A percentile compares a stretch with the other conserved stretches of the same genome.
These are phyloP conservation scores for Antigone vipio DNA, from an alignment of 2,113 vertebrate genomes.

Conservation along the genomic window DNA sequence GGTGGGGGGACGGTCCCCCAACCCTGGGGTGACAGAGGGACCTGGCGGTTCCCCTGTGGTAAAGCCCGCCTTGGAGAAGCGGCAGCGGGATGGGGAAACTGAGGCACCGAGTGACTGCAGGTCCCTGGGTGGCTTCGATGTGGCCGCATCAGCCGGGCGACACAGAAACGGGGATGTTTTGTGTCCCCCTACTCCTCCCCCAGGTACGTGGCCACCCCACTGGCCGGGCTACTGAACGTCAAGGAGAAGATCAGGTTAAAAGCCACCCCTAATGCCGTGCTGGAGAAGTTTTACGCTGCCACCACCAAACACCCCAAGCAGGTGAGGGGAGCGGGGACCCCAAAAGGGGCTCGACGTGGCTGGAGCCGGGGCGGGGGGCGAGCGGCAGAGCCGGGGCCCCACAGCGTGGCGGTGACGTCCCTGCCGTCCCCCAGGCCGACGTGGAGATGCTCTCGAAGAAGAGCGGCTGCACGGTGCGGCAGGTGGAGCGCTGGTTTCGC, in stretches of 20 bases:
- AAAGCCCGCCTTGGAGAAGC: neutral
- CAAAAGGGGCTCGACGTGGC: rapidly evolving
- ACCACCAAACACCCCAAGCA: constrained; percentile 85
- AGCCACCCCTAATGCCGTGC: constrained; percentile 77
- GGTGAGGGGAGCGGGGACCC: constrained; percentile 71
- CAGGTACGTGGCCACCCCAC: constrained; percentile 82
- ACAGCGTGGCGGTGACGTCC: rapidly evolving
- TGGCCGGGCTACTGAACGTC: constrained; percentile 85
- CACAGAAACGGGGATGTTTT: rapidly evolving
- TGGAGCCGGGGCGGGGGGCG: too few relatives aligned
- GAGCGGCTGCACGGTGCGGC: constrained; percentile 67
- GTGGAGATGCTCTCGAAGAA: constrained; percentile 71
- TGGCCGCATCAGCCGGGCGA: rapidly evolving
- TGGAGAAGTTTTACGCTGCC: constrained; percentile 85
- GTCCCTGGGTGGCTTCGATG: neutral
- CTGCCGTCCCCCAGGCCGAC: constrained; percentile 40
- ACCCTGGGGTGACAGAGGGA: neutral
- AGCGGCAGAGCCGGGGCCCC: neutral
- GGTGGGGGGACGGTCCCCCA: rapidly evolving
- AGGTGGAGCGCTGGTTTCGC: constrained; percentile 92
- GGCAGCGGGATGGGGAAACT: neutral
- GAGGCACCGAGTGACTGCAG: neutral
- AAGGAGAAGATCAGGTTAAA: constrained; percentile 85
- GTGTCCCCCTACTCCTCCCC: neutral
- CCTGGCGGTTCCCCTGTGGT: neutral